Evolutionary conservation across 2,888 invertebrate genomes (phyloP).

Genomic region (Cheilosia soror): DNA sequence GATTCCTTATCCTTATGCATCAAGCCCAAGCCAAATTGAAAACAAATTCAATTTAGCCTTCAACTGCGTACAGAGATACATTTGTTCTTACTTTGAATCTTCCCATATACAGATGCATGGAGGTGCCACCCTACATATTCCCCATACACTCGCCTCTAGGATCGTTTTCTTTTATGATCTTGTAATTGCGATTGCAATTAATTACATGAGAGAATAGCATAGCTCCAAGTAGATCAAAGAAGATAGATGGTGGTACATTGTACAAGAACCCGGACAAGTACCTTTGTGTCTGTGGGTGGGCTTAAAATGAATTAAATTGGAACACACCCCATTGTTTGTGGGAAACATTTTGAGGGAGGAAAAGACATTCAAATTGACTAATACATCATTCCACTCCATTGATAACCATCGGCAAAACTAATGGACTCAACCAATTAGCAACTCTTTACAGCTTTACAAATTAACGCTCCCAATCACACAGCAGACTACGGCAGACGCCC

Average conservation of each 20-base stretch:
- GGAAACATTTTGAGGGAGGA: background rate
- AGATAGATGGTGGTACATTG: slow-evolving; percentile 17
- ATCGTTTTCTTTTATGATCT: slow-evolving; percentile 44
- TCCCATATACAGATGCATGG: background rate
- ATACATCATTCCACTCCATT: no score
- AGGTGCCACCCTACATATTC: slow-evolving; percentile 31
- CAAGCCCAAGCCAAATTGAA: slow-evolving; percentile 58
- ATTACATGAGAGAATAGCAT: slow-evolving; percentile 34
- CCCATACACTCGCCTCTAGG: slow-evolving; percentile 21
- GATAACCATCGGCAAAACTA: background rate
- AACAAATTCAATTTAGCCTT: slow-evolving; percentile 50
- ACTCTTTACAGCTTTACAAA: slow-evolving; percentile 48
- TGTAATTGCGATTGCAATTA: slow-evolving; percentile 65
- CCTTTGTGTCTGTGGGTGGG: slow-evolving; percentile 60
- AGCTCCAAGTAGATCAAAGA: slow-evolving; percentile 37
- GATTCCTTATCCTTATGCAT: slow-evolving; percentile 8
- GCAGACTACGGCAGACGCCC: background rate
- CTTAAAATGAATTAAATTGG: slow-evolving; percentile 53
- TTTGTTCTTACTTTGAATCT: background rate
- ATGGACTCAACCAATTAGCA: slow-evolving; percentile 48
- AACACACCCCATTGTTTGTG: slow-evolving; percentile 41
- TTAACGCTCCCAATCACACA: slow-evolving; percentile 13
- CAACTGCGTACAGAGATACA: slow-evolving; percentile 13
- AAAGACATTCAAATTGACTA: background rate
- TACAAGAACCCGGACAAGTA: background rate